A percentile compares a stretch with the other conserved stretches of the same genome.
phyloP scores from a whole-genome alignment of 2,888 invertebrate genomes.

The Caenorhabditis wallacei region DNA sequence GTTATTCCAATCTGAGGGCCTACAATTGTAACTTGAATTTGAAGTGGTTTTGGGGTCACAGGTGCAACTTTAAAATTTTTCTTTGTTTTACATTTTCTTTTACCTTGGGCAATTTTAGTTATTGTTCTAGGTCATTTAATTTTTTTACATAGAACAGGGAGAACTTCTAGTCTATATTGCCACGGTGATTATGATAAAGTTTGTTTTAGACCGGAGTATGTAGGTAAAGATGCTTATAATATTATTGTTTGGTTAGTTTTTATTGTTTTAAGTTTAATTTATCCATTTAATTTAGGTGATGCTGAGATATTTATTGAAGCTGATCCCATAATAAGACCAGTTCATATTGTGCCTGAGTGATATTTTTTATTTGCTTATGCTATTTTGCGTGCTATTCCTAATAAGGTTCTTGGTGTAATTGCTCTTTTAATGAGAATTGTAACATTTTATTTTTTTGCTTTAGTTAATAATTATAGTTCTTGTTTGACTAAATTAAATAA shows the following conservation, averaged over 20 bases:
- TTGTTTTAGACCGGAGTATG: constrained; percentile 76
- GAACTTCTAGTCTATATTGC: constrained; percentile 75
- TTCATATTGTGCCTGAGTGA: constrained; percentile 91
- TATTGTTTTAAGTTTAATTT: constrained; percentile 86
- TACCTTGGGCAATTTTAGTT: constrained; percentile 87
- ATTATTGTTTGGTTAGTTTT: constrained; percentile 86
- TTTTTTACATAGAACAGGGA: constrained; percentile 83
- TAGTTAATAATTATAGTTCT: constrained; percentile 76
- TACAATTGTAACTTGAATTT: constrained; percentile 86
- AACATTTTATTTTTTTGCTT: constrained; percentile 76
- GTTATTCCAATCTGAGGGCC: constrained; percentile 76
- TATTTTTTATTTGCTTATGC: constrained; percentile 91
- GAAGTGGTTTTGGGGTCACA: constrained; percentile 89
- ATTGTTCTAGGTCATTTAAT: constrained; percentile 78
- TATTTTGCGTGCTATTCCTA: constrained; percentile 90
- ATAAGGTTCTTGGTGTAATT: constrained; percentile 89
- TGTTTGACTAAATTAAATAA: constrained; percentile 73
- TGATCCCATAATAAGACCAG: constrained; percentile 88
- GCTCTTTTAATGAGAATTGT: constrained; percentile 84
- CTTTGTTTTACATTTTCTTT: constrained; percentile 88
- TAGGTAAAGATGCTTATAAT: constrained; percentile 80
- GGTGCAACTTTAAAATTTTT: constrained; percentile 90
- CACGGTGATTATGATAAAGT: constrained; percentile 79
- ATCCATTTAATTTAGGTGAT: constrained; percentile 86
- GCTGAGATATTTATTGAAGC: constrained; percentile 89